Conservation (phyloP, 2,113 vertebrate genomes). For the Bujurquina vittata region DNA sequence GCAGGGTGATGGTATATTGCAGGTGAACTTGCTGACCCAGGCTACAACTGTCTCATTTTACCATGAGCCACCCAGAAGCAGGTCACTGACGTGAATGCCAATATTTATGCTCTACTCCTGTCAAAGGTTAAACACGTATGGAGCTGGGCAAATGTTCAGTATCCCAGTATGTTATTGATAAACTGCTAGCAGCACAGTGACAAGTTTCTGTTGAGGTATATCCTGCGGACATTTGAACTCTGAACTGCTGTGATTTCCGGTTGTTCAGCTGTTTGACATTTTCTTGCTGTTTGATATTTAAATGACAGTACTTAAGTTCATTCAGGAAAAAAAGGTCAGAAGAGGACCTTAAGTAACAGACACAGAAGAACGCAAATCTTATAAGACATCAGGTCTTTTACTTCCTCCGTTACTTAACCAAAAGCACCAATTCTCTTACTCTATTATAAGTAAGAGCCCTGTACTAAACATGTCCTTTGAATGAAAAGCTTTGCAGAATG, state of each 20-base stretch:
- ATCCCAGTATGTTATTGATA: slow-evolving; percentile 2
- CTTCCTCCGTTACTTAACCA: too few relatives aligned
- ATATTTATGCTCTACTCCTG: slow-evolving; percentile 38
- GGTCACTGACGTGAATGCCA: slow-evolving; percentile 24
- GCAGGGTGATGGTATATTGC: not conserved
- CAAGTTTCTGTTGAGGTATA: not conserved
- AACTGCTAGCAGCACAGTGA: not conserved
- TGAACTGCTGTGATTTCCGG: slow-evolving; percentile 14
- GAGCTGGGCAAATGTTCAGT: slow-evolving; percentile 10
- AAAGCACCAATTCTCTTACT: too few relatives aligned
- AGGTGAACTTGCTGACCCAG: slow-evolving; percentile 31
- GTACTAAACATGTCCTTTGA: too few relatives aligned
- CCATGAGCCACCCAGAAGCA: slow-evolving; percentile 4
- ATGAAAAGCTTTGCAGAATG: too few relatives aligned
- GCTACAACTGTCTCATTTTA: slow-evolving; percentile 2
- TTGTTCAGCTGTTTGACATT: slow-evolving; percentile 28
- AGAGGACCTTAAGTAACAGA: not conserved
- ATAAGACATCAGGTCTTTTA: not conserved
- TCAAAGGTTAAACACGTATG: slow-evolving; percentile 18
- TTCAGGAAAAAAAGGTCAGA: slow-evolving; percentile 13
- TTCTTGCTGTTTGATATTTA: slow-evolving; percentile 45
- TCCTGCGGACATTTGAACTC: slow-evolving; percentile 25
- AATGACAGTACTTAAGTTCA: not conserved
- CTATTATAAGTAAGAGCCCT: too few relatives aligned
- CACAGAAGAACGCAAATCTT: not conserved